Conservation (phyloP, 2,113 vertebrate species). For the Hassar affinis region DNA sequence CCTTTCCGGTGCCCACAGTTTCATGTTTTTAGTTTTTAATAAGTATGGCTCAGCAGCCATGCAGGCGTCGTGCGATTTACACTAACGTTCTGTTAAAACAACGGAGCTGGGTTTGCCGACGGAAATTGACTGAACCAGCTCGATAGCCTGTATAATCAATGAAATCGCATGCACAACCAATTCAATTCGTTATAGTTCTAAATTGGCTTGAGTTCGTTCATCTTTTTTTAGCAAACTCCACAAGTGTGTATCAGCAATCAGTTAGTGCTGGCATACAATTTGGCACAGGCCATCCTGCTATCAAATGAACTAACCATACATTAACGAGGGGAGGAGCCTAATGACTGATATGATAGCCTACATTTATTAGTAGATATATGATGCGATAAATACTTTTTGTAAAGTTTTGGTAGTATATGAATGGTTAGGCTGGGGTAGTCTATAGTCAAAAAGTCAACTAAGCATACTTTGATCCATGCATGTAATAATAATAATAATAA, state of each 20-base stretch:
- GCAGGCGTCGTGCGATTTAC: not conserved
- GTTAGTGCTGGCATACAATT: not conserved
- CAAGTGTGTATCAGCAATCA: not conserved
- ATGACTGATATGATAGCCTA: not conserved
- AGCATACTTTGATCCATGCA: not conserved
- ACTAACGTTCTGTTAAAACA: not conserved
- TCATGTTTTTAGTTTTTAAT: not conserved
- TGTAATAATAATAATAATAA: not conserved
- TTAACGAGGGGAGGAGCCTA: conserved; percentile 5
- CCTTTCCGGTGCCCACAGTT: not conserved
- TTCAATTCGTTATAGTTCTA: not conserved
- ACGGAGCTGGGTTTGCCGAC: not conserved
- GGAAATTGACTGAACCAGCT: not conserved
- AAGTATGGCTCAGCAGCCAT: not conserved
- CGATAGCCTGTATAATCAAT: not conserved
- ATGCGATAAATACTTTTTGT: not conserved
- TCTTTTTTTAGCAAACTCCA: not conserved
- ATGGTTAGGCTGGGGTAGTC: not conserved
- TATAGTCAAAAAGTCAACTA: not conserved
- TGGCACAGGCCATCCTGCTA: not conserved
- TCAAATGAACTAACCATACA: not conserved
- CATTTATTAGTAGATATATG: not conserved
- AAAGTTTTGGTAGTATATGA: not conserved
- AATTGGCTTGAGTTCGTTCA: not conserved
- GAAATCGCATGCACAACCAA: not conserved